Evolutionary conservation across 2,113 vertebrate genomes (phyloP), one percentile per base, ranked within the genome.

Genomic region (Oryzias javanicus): DNA sequence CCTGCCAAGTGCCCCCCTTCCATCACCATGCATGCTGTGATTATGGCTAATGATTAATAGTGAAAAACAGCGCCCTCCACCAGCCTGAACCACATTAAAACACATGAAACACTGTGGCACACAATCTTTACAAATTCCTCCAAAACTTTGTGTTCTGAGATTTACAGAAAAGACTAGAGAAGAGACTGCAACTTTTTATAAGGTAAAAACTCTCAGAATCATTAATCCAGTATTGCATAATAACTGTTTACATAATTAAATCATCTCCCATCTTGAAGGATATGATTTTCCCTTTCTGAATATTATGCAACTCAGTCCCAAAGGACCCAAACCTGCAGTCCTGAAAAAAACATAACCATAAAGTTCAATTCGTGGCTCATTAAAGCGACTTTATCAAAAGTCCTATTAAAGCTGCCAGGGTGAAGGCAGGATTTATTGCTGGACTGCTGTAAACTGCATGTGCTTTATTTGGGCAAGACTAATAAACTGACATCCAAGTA

Each of bases 101-200:
- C 83, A 74, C 77, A 66, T 15, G 44, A 72, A 60, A 78, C 78
- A 81, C 62, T 25, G 73, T 76, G 73, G 77, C 74, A 69, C 55
- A 44, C 56, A 3, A 3, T 35, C 8, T 1, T 24, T 35, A 4
- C 8, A 7, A 27, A 50, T 29, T 67, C 8, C 49, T 18, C 8
- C 13, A 17, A 13, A 27, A 25, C 2, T 17, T 0, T 19, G 2
- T 46, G 40, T 16, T 35, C 10, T 35, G 35, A 35, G 35, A 3
- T 35, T 13, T 12, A 35, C 35, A 35, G 35, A 35, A 35, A 35
- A 10, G 35, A 35, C 35, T 35, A 35, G 35, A 35, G 35, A 35
- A 35, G 35, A 35, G 35, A 35, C 35, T 35, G 10, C 35, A 14
- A 20, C 19, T 1, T 49, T 49, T 15, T 24, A 5, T 42, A 47